Base-by-base conservation (phyloP, 2,113 vertebrate species). In the Edolisoma coerulescens region DNA sequence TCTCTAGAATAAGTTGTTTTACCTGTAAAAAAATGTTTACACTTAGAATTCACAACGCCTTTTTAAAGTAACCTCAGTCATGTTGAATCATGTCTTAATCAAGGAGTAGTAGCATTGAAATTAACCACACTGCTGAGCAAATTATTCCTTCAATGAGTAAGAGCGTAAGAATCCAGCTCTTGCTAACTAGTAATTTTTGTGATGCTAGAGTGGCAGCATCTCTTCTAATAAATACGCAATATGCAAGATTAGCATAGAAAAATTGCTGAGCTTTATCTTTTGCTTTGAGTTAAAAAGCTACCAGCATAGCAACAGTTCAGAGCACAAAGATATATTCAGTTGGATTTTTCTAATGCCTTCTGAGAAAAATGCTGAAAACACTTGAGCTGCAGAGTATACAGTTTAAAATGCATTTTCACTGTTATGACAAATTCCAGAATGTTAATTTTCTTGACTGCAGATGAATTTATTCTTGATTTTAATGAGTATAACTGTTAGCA, bases 71-170 rank as follows among this genome's bases (percentile, higher is more conserved):
- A 89, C 28, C 44, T 88, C 68, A 37, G 28, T 84, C 83, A 13
- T 79, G 82, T 95, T 81, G 71, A 95, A 88, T 95, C 92, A 75
- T 84, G 93, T 93, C 79, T 94, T 90, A 84, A 89, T 88, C 60
- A 73, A 69, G 63, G 49, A 92, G 23, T 74, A 88, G 44, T 56
- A 47, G 20, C 2, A 1, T 61, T 81, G 71, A 93, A 92, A 92
- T 94, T 90, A 96, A 78, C 53, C 71, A 28, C 47, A 75, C 68
- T 78, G 79, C 60, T 86, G 65, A 95, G 82, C 56, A 91, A 87
- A 89, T 93, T 89, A 85, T 67, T 92, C 56, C 37, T 80, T 80
- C 64, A 2, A 88, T 93, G 82, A 92, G 47, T 94, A 90, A 97
- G 71, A 74, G 22, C 68, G 22, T 53, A 94, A 86, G 83, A 94